Evolutionary conservation across 2,888 invertebrate species (phyloP), one percentile per base, ranked within the genome.

Genomic region (Euspilapteryx auroguttella): DNA sequence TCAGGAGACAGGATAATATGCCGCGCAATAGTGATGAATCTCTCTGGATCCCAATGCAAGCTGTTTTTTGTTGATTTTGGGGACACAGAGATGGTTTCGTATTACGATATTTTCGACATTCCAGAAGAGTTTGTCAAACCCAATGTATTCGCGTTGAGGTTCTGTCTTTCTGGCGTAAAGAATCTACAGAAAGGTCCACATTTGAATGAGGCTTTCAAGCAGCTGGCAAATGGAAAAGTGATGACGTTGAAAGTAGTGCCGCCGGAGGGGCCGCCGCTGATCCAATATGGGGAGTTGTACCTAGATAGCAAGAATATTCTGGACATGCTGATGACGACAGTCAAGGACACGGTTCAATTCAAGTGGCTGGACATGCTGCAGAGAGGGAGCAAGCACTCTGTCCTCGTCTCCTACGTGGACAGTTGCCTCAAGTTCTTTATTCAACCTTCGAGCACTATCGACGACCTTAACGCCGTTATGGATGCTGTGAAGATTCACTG

Each of bases 51-150:
- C 12, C 81, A 83, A 28, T 88, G 85, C 49, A 87, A 87, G 55
- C 78, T 90, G 4, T 87, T 85, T 45, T 90, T 87, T 53, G 87
- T 89, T 15, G 90, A 90, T 55, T 89, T 86, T 52, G 90, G 90
- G 14, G 86, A 88, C 46, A 84, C 84, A 4, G 89, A 88, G 59
- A 65, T 82, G 44, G 80, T 89, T 8, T 78, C 84, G 0, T 82
- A 83, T 35, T 79, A 82, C 37, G 82, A 86, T 39, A 80, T 91
- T 27, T 90, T 81, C 54, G 84, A 87, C 50, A 83, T 90, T 39
- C 88, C 90, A 0, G 78, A 82, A 32, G 82, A 85, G 44, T 85
- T 82, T 55, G 78, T 89, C 2, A 78, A 81, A 32, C 82, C 84
- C 1, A 82, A 82, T 65, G 85, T 87, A 4, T 85, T 87, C 73